Base-by-base conservation (phyloP, 2,113 vertebrate genomes). In the Poicephalus gulielmi region DNA sequence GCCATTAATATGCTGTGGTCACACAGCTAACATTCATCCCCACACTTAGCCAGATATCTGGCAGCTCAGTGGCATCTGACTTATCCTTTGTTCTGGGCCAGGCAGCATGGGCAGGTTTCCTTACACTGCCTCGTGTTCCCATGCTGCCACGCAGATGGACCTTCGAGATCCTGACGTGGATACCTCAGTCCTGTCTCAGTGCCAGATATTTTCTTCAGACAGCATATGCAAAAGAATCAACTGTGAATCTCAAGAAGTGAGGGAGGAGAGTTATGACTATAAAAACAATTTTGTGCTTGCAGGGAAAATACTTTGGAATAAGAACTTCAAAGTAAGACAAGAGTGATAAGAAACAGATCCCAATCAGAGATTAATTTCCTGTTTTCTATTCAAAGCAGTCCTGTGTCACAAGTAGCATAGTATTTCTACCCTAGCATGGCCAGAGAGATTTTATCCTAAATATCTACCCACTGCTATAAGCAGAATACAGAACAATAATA, bases 291-390 rank as follows among this genome's bases (percentile, higher is more conserved):
- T 84, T 81, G 55, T 67, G 80, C 85, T 93, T 86, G 39, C 55
- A 88, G 46, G 55, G 73, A 82, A 91, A 90, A 94, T 92, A 78
- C 69, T 92, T 92, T 19, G 23, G 66, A 60, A 28, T 8, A 33
- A 18, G 43, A 86, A 94, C 91, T 88, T 92, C 92, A 88, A 94
- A 93, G 90, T 6, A 86, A 53, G 63, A 90, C 63, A 74, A 62
- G 27, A 90, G 41, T 77, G 96, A 81, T 84, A 97, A 95, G 83
- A 93, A 97, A 83, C 91, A 95, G 90, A 95, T 92, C 76, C 90
- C 64, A 90, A 70, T 74, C 71, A 81, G 59, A 88, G 64, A 63
- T 81, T 90, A 71, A 95, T 94, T 94, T 94, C 86, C 94, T 94
- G 92, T 68, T 91, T 95, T 94, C 73, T 88, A 43, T 78, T 91